Percentiles rank a stretch among this genome's conserved stretches.
phyloP scores from a whole-genome alignment of 1,140 invertebrate species.

The Calycopis cecrops region DNA sequence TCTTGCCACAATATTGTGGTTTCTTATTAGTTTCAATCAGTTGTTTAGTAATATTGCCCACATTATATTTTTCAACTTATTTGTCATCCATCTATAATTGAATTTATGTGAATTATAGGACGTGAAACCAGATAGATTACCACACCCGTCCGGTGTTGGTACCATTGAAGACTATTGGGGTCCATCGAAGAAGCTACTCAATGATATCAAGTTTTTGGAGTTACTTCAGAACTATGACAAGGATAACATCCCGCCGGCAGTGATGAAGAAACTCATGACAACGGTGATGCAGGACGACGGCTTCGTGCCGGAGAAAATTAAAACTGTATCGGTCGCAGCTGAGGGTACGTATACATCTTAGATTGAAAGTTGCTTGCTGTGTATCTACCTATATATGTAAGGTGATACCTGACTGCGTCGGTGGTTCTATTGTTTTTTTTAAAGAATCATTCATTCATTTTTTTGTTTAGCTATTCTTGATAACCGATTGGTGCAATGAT shows the following conservation, averaged over 20 bases:
- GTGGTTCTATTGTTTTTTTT: too few relatives aligned
- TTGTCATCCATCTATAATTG: background rate
- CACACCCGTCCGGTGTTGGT: constrained; percentile 86
- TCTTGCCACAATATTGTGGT: too few relatives aligned
- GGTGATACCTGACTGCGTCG: too few relatives aligned
- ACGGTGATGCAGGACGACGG: constrained; percentile 88
- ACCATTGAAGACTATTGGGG: constrained; percentile 95
- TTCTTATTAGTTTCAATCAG: too few relatives aligned
- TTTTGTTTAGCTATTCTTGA: too few relatives aligned
- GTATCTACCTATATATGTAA: too few relatives aligned
- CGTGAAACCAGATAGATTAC: constrained; percentile 89
- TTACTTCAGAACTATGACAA: constrained; percentile 92
- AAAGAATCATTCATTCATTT: too few relatives aligned
- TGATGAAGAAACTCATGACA: constrained; percentile 91
- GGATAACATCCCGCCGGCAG: constrained; percentile 88
- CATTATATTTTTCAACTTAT: too few relatives aligned
- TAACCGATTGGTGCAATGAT: too few relatives aligned
- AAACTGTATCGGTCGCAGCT: constrained; percentile 83
- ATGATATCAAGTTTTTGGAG: constrained; percentile 93
- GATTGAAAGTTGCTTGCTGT: too few relatives aligned
- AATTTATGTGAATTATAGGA: constrained; percentile 67
- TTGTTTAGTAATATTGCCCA: too few relatives aligned
- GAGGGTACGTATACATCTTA: constrained; percentile 73
- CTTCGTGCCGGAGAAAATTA: constrained; percentile 95
- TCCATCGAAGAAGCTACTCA: constrained; percentile 91